Percentiles rank a stretch among this genome's conserved stretches.
phyloP scores from a whole-genome alignment of 2,797 vertebrate genomes.

The Stomatorhinus walkeri region DNA sequence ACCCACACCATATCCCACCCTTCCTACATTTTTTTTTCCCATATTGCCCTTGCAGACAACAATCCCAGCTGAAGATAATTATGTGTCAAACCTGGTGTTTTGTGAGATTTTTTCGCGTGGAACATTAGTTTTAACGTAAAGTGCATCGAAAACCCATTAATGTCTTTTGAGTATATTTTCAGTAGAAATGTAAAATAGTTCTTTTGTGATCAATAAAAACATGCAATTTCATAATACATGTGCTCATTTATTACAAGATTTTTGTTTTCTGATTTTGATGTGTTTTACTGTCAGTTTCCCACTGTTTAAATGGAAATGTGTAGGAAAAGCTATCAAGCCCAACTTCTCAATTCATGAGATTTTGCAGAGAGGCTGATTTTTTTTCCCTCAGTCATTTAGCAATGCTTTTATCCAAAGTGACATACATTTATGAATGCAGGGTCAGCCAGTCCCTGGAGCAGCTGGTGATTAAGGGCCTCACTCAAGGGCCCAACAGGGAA shows the following conservation, averaged over 20 bases:
- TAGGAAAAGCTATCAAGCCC: neutral
- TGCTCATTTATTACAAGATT: neutral
- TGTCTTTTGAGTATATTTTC: neutral
- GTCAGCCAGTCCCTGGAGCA: neutral
- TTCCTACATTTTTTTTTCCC: neutral
- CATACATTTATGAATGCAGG: neutral
- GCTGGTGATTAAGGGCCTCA: neutral
- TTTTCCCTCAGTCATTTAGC: neutral
- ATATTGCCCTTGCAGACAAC: neutral
- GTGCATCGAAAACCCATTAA: neutral
- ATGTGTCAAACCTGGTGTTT: neutral
- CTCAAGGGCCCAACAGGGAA: neutral
- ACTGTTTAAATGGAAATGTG: neutral
- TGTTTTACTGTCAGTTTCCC: neutral
- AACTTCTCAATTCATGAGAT: neutral
- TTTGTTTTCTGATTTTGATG: neutral
- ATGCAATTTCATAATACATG: neutral
- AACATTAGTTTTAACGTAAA: neutral
- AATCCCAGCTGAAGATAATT: neutral
- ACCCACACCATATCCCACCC: neutral
- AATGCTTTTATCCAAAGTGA: neutral
- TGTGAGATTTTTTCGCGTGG: neutral
- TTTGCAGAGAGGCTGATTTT: neutral
- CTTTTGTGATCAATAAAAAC: neutral
- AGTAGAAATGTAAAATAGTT: neutral